These are phyloP conservation scores for Pogonus chalceus DNA, from an alignment of 1,140 invertebrate species.

Conservation along the genomic window DNA sequence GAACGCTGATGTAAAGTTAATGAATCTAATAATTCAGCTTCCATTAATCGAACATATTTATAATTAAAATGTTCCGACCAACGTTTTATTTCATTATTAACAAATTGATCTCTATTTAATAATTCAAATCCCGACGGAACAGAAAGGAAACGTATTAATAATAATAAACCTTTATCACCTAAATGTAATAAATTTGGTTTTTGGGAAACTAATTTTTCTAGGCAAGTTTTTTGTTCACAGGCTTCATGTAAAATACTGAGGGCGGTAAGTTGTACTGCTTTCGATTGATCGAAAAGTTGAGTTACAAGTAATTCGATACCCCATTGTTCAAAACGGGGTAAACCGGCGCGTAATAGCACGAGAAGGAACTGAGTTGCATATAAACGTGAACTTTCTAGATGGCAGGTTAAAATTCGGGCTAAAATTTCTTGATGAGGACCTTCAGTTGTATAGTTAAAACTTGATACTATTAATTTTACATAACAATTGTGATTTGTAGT, in stretches of 20 bases:
- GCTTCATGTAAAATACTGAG: slow-evolving; percentile 83
- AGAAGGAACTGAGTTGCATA: slow-evolving; percentile 87
- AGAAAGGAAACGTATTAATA: slow-evolving; percentile 76
- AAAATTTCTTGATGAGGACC: slow-evolving; percentile 63
- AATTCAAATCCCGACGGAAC: slow-evolving; percentile 58
- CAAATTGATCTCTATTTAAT: slow-evolving; percentile 55
- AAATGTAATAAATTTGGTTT: slow-evolving; percentile 64
- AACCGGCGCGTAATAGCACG: slow-evolving; percentile 62
- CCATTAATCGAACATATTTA: slow-evolving; percentile 73
- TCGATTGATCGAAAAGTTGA: slow-evolving; percentile 71
- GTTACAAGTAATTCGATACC: slow-evolving; percentile 69
- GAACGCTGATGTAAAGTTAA: slow-evolving; percentile 73
- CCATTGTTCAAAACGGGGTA: slow-evolving; percentile 61
- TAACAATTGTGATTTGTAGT: slow-evolving; percentile 82
- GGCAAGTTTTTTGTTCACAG: slow-evolving; percentile 73
- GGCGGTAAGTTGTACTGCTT: slow-evolving; percentile 64
- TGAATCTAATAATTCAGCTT: slow-evolving; percentile 77
- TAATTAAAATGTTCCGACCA: slow-evolving; percentile 67
- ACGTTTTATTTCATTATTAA: slow-evolving; percentile 60
- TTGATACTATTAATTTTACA: slow-evolving; percentile 82
- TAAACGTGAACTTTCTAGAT: slow-evolving; percentile 63
- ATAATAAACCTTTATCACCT: slow-evolving; percentile 71
- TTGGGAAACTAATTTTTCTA: slow-evolving; percentile 66
- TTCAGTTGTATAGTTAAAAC: slow-evolving; percentile 72
- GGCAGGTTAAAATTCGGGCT: slow-evolving; percentile 52